These are phyloP conservation scores for Eptesicus fuscus DNA, from an alignment of 2,113 vertebrate species.

Conservation along the genomic window DNA sequence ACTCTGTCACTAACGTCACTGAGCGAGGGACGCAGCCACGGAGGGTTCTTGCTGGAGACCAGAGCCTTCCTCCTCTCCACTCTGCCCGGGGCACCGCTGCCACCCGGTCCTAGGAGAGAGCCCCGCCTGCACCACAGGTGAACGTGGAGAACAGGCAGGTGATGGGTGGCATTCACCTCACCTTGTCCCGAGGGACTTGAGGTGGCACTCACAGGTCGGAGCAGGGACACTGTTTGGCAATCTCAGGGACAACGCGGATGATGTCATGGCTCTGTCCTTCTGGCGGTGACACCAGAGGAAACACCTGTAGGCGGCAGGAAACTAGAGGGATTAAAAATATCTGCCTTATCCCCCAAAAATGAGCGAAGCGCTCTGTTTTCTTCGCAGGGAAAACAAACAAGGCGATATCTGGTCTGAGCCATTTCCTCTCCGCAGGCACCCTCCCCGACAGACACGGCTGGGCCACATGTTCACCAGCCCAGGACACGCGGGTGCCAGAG, in stretches of 20 bases:
- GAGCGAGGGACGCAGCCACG: background rate
- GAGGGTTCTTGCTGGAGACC: background rate
- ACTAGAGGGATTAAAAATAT: slow-evolving; percentile 60
- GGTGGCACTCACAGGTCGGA: too few relatives aligned
- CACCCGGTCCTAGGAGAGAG: too few relatives aligned
- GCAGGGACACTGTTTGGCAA: background rate
- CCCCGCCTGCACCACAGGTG: too few relatives aligned
- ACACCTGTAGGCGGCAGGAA: slow-evolving; percentile 63
- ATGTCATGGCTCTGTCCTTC: background rate
- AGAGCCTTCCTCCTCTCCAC: background rate
- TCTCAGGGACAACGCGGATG: background rate
- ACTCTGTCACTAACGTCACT: background rate
- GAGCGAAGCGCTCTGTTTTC: slow-evolving; percentile 26
- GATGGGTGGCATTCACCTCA: fast-evolving
- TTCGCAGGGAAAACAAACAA: slow-evolving; percentile 53
- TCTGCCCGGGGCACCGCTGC: too few relatives aligned
- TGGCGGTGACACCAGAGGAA: slow-evolving; percentile 50
- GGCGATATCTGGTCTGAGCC: slow-evolving; percentile 36
- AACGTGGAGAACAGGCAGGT: fast-evolving
- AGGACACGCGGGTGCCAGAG: background rate
- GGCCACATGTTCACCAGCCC: background rate
- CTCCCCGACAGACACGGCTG: background rate
- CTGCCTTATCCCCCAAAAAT: slow-evolving; percentile 25
- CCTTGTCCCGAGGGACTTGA: background rate
- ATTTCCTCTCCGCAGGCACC: slow-evolving; percentile 43